A percentile compares a stretch with the other conserved stretches of the same genome.
Evolutionary conservation across 2,888 invertebrate species (phyloP).

Genomic region (Dryadula phaetusa): DNA sequence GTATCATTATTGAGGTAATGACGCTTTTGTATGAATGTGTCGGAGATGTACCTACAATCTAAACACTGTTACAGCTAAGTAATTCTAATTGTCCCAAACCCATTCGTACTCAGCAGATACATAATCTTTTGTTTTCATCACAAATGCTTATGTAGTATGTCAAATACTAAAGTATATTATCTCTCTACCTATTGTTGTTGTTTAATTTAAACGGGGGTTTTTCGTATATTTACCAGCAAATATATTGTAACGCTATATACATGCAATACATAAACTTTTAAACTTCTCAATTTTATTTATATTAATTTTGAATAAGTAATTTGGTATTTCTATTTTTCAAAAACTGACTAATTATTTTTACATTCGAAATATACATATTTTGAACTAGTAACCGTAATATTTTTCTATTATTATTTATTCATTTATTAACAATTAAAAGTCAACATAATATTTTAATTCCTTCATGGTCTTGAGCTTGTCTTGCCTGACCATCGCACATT

Average conservation of each 20-base stretch:
- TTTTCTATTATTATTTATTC: no score
- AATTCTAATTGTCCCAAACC: background rate
- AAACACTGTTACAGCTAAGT: constrained; percentile 15
- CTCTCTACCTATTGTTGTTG: background rate
- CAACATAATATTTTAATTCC: no score
- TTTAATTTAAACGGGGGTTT: background rate
- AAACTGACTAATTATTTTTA: no score
- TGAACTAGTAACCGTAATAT: no score
- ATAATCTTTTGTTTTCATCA: constrained; percentile 5
- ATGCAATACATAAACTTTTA: no score
- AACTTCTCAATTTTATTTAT: no score
- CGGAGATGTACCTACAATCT: constrained; percentile 24
- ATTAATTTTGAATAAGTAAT: no score
- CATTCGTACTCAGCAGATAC: background rate
- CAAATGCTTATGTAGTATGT: background rate
- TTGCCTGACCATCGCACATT: no score
- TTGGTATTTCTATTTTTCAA: no score
- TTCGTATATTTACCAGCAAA: background rate
- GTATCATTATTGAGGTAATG: constrained; percentile 33
- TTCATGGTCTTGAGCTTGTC: no score
- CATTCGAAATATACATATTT: no score
- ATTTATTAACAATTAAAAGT: no score
- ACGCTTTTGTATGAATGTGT: constrained; percentile 17
- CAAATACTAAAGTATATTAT: background rate
- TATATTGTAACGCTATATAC: background rate